A percentile compares a stretch with the other conserved stretches of the same genome.
These are phyloP conservation scores for Microcebus tavaratra DNA, from an alignment of 2,113 vertebrate species.

Conservation along the genomic window DNA sequence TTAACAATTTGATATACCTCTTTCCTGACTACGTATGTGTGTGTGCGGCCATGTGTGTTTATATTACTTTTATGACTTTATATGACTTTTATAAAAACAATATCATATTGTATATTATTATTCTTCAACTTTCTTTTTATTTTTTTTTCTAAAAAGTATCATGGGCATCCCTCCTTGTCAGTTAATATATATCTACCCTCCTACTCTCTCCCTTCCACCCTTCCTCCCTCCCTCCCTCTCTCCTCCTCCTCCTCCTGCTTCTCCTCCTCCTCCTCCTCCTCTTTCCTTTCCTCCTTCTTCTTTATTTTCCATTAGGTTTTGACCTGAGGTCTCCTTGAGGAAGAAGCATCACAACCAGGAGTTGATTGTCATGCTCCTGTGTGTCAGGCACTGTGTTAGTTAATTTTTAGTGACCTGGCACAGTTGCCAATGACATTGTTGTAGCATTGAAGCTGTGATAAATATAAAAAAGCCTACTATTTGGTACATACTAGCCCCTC, in stretches of 20 bases:
- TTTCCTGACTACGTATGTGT: neutral
- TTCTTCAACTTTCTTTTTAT: neutral
- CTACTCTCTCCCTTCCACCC: neutral
- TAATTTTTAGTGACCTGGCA: neutral
- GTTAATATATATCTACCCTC: neutral
- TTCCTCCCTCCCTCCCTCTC: neutral
- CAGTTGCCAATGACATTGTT: neutral
- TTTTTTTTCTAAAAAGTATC: neutral
- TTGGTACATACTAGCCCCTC: neutral
- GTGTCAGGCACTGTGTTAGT: neutral
- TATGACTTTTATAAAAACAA: neutral
- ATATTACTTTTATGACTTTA: conserved; percentile 20
- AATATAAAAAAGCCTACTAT: neutral
- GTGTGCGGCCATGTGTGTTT: neutral
- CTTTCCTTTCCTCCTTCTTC: neutral
- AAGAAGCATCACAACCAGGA: neutral
- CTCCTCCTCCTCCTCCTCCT: neutral
- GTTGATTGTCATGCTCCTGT: neutral
- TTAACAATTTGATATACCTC: conserved; percentile 13
- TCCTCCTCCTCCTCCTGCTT: neutral
- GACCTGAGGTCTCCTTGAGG: neutral
- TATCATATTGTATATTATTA: neutral
- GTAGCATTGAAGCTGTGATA: neutral
- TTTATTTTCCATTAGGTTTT: neutral
- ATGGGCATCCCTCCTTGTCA: neutral